Evolutionary conservation across 2,888 invertebrate species (phyloP), one percentile per base, ranked within the genome.

Genomic region (Calliphora vomitoria): DNA sequence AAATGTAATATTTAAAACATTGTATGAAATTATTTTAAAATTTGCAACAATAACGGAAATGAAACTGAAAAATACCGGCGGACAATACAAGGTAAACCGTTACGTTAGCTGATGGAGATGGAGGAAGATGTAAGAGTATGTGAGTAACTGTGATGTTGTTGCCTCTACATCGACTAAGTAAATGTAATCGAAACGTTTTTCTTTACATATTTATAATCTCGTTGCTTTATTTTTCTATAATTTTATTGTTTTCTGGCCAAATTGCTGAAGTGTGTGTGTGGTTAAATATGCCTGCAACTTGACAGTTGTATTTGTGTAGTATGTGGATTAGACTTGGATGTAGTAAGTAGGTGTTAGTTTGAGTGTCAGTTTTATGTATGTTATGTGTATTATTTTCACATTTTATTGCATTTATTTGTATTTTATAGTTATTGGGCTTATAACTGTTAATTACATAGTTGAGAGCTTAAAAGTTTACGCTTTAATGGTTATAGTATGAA

Each of bases 31-130:
- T 18, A 74, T 74, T 82, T 75, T n/a, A 25, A 84, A 74, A 85
- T 18, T 71, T 62, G 58, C 69, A 53, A 68, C 31, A 80, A 79
- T 53, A 86, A 80, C 83, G 86, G 86, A 86, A 86, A 85, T 85
- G 31, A 86, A 82, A 79, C 62, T 58, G 44, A 44, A 20, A 68
- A 85, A 47, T 55, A 79, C 53, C 72, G 66, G 66, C 72, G 25
- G 72, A 35, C 64, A 82, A 11, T 68, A 50, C 60, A 38, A 58
- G 38, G 55, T 62, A 72, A 44, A 44, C 41, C 50, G 8, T 20
- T 58, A 18, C 35, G 35, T 35, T 35, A 35, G 35, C 35, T 55
- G 20, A 6, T 44, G 44, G 50, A 13, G 6, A 8, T 50, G 31
- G 53, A 38, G 53, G 35, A n/a, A n/a, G n/a, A 15, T 4, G 15